A percentile compares a stretch with the other conserved stretches of the same genome.
phyloP scores from a whole-genome alignment of 2,888 invertebrate species.

The Caenorhabditis sinica region DNA sequence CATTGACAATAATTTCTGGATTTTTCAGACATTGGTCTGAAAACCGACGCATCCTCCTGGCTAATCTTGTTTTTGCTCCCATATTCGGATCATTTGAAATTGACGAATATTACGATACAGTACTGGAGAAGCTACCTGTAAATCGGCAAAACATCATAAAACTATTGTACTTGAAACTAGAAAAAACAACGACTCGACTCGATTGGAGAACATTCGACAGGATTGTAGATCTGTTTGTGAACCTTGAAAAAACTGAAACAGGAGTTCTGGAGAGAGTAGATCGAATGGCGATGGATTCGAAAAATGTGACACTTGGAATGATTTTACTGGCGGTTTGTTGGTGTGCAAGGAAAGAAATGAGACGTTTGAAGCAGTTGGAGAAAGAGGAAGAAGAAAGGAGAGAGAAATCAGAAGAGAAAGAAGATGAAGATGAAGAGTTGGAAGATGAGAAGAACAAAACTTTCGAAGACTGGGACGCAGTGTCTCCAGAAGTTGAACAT shows the following conservation, averaged over 20 bases:
- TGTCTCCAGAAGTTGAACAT: conserved; percentile 62
- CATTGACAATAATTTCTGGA: neutral
- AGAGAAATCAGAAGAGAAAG: neutral
- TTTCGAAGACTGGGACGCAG: conserved; percentile 54
- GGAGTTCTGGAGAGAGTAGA: conserved; percentile 38
- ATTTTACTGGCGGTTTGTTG: conserved; percentile 50
- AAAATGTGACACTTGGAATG: conserved; percentile 49
- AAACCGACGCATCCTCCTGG: conserved; percentile 5
- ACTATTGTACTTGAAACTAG: conserved; percentile 39
- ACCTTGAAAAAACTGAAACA: conserved; percentile 31
- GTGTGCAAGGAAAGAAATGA: conserved; percentile 41
- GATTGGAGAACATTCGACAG: conserved; percentile 50
- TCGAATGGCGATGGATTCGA: conserved; percentile 48
- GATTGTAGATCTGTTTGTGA: conserved; percentile 35
- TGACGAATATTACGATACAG: conserved; percentile 54
- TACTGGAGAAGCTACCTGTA: conserved; percentile 52
- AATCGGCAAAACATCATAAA: conserved; percentile 29
- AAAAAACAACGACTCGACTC: conserved; percentile 28
- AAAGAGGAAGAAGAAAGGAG: conserved; percentile 2
- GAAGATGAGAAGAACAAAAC: conserved; percentile 41
- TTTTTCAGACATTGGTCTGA: conserved; percentile 53
- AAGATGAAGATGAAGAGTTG: neutral
- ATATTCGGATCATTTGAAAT: conserved; percentile 38
- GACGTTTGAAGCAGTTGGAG: neutral
- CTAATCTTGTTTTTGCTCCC: conserved; percentile 55